Conservation (phyloP, 2,797 vertebrate species). For the Aeoliscus strigatus region DNA sequence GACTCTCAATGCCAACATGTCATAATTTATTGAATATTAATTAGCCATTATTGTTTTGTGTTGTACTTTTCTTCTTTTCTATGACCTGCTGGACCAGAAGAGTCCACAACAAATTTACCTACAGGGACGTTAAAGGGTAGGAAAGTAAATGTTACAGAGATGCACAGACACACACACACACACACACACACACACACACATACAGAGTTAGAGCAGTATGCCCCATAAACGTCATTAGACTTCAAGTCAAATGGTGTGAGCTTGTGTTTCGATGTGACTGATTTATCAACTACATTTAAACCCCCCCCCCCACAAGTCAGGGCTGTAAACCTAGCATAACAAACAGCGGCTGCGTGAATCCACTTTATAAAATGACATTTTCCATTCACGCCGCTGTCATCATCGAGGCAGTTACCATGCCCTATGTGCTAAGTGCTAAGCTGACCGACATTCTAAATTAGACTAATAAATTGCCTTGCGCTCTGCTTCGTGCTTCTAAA, state of each 20-base stretch:
- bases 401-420: conserved; percentile 76
- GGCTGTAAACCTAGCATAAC: conserved; percentile 47
- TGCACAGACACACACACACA: conserved; percentile 6
- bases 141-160: conserved; percentile 4
- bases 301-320: conserved; percentile 32
- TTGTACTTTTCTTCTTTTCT: too few species aligned
- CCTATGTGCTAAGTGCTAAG: conserved; percentile 75
- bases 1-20: too few species aligned
- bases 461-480: conserved; percentile 87
- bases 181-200: neutral
- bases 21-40: too few species aligned
- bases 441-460: conserved; percentile 92
- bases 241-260: too few species aligned
- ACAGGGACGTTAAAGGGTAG: too few species aligned
- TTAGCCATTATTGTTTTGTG: too few species aligned
- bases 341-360: conserved; percentile 53
- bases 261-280: too few species aligned
- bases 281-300: conserved; percentile 17
- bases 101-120: too few species aligned
- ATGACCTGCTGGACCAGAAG: too few species aligned
- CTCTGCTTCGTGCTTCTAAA: conserved; percentile 84
- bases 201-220: conserved; percentile 16
- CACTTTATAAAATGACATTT: conserved; percentile 62
- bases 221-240: conserved; percentile 24
- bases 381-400: conserved; percentile 74